These are phyloP conservation scores for Hoplodrina blanda DNA, from an alignment of 2,888 invertebrate species.

Conservation along the genomic window DNA sequence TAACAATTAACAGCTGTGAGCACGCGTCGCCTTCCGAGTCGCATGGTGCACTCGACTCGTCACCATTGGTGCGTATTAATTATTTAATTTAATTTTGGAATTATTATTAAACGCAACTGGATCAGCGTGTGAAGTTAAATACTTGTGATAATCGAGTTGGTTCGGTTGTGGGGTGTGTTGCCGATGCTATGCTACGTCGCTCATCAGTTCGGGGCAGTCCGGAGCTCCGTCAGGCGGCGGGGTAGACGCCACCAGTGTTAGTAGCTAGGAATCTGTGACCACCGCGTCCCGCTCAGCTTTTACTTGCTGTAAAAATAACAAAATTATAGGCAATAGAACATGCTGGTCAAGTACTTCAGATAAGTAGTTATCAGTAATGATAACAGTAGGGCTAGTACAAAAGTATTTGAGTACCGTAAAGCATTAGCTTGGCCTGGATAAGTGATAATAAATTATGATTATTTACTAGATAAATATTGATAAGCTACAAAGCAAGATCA, in stretches of 20 bases:
- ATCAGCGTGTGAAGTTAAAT: conserved; percentile 30
- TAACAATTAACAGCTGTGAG: conserved; percentile 39
- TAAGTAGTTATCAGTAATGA: conserved; percentile 33
- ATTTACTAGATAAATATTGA: conserved; percentile 20
- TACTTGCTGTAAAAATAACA: conserved; percentile 90
- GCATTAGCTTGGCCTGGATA: conserved; percentile 4
- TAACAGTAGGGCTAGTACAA: conserved; percentile 21
- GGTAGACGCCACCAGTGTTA: conserved; percentile 74
- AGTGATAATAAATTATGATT: conserved; percentile 20
- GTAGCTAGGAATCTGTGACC: conserved; percentile 88
- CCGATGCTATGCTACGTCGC: conserved; percentile 45
- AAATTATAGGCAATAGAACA: conserved; percentile 12
- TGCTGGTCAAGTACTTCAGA: conserved; percentile 7
- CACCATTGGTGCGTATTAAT: conserved; percentile 34
- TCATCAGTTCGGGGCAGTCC: conserved; percentile 60
- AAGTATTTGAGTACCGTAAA: conserved; percentile 4
- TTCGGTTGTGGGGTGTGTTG: conserved; percentile 14
- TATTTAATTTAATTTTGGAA: conserved; percentile 25
- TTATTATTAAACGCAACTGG: conserved; percentile 17
- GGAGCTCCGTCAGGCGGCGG: conserved; percentile 60
- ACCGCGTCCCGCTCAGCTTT: conserved; percentile 93
- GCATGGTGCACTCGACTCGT: conserved; percentile 17
- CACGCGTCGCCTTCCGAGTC: conserved; percentile 27
- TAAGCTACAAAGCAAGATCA: conserved; percentile 8
- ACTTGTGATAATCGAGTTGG: conserved; percentile 15